These are phyloP conservation scores for Drosophila sechellia DNA, from an alignment of 1,140 invertebrate genomes.

Conservation along the genomic window DNA sequence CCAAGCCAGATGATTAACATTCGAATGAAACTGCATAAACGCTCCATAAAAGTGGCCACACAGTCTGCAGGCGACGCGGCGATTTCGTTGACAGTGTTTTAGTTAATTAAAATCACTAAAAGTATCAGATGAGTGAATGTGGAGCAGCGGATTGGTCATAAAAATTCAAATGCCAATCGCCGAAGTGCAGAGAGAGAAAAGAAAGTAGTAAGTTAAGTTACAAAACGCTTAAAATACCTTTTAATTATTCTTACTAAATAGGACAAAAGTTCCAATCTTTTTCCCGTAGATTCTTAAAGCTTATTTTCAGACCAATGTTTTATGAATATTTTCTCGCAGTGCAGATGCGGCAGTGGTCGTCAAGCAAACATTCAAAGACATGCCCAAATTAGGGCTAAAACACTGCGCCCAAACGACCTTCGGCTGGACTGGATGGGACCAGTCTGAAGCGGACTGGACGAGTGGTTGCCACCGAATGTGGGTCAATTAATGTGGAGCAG, in stretches of 20 bases:
- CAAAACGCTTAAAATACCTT: too few species aligned
- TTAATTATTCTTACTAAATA: too few species aligned
- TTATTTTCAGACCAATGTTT: too few species aligned
- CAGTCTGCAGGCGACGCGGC: slow-evolving; percentile 21
- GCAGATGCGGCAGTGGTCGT: slow-evolving; percentile 24
- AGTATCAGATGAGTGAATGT: slow-evolving; percentile 55
- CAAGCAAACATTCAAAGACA: slow-evolving; percentile 18
- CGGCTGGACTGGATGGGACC: slow-evolving; percentile 16
- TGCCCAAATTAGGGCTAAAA: slow-evolving; percentile 37
- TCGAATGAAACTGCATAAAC: slow-evolving; percentile 29
- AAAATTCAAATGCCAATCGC: slow-evolving; percentile 60
- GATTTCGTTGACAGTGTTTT: slow-evolving; percentile 32
- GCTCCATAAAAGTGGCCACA: slow-evolving; percentile 31
- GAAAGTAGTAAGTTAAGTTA: background rate
- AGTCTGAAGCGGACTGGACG: slow-evolving; percentile 25
- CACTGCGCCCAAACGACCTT: slow-evolving; percentile 46
- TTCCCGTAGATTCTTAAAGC: too few species aligned
- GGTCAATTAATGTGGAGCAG: slow-evolving; percentile 71
- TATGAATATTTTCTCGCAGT: slow-evolving; percentile 1
- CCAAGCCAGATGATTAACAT: background rate
- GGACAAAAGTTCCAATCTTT: too few species aligned
- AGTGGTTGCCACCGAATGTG: slow-evolving; percentile 67
- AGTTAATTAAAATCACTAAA: slow-evolving; percentile 60
- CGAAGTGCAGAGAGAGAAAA: slow-evolving; percentile 7
- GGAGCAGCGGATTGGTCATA: slow-evolving; percentile 42